These are phyloP conservation scores for Brienomyrus longianalis DNA, from an alignment of 2,113 vertebrate species.

Conservation along the genomic window DNA sequence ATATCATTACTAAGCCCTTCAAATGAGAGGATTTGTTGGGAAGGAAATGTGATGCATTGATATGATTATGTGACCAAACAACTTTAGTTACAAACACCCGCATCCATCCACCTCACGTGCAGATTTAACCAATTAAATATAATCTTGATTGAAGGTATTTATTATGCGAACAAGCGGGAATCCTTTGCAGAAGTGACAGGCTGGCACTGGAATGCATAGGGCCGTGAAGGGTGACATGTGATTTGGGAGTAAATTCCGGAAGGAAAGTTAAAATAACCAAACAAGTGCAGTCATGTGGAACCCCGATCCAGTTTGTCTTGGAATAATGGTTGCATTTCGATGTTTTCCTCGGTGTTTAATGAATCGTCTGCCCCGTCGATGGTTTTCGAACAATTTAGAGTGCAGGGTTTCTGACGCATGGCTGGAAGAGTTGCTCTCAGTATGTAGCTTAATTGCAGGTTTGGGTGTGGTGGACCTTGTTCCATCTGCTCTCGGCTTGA, in stretches of 20 bases:
- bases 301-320: not conserved
- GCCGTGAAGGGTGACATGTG: not conserved
- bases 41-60: not conserved
- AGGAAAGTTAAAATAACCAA: not conserved
- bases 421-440: not conserved
- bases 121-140: not conserved
- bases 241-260: not conserved
- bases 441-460: not conserved
- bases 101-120: not conserved
- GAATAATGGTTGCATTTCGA: not conserved
- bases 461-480: not conserved
- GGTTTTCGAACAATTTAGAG: not conserved
- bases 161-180: not conserved
- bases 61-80: not conserved
- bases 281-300: not conserved
- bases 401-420: not conserved
- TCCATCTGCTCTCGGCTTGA: not conserved
- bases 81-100: not conserved
- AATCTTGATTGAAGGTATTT: not conserved
- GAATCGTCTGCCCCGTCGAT: not conserved
- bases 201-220: not conserved
- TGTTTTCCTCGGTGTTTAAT: not conserved
- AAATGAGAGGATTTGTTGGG: slow-evolving; percentile 1
- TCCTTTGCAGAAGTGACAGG: not conserved
- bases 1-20: not conserved